A percentile compares a stretch with the other conserved stretches of the same genome.
These are phyloP conservation scores for Passer domesticus DNA, from an alignment of 2,113 vertebrate genomes.

Conservation along the genomic window DNA sequence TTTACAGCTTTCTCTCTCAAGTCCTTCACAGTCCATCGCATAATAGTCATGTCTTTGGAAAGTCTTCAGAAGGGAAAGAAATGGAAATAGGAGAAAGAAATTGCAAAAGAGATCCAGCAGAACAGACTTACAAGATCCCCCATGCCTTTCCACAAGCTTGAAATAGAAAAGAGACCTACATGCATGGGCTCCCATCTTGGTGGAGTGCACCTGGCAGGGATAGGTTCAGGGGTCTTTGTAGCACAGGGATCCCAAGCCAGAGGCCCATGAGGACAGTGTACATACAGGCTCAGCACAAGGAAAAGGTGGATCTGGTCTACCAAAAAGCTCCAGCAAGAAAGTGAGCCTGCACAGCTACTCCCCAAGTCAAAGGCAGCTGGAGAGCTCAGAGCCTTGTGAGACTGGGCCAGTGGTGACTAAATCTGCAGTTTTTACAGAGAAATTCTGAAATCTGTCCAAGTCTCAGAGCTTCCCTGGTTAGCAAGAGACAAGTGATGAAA, in stretches of 20 bases:
- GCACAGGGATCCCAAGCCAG: not conserved
- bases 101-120: not conserved
- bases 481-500: not conserved
- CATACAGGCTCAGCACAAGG: not conserved
- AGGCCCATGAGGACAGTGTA: not conserved
- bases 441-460: not conserved
- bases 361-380: not conserved
- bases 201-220: not conserved
- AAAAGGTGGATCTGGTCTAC: not conserved
- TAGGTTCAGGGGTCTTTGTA: not conserved
- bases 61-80: not conserved
- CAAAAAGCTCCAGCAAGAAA: not conserved
- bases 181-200: not conserved
- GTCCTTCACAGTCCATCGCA: constrained; percentile 2
- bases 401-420: not conserved
- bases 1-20: constrained; percentile 41
- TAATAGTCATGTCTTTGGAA: not conserved
- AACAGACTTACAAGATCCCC: not conserved
- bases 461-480: not conserved
- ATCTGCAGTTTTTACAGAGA: not conserved
- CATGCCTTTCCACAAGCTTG: not conserved
- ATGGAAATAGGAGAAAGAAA: not conserved
- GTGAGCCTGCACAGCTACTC: not conserved
- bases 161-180: not conserved
- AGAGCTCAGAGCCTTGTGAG: not conserved